Percentiles rank a stretch among this genome's conserved stretches.
phyloP scores from a whole-genome alignment of 92 coral and sea anemone genomes.

The Desmophyllum pertusum region DNA sequence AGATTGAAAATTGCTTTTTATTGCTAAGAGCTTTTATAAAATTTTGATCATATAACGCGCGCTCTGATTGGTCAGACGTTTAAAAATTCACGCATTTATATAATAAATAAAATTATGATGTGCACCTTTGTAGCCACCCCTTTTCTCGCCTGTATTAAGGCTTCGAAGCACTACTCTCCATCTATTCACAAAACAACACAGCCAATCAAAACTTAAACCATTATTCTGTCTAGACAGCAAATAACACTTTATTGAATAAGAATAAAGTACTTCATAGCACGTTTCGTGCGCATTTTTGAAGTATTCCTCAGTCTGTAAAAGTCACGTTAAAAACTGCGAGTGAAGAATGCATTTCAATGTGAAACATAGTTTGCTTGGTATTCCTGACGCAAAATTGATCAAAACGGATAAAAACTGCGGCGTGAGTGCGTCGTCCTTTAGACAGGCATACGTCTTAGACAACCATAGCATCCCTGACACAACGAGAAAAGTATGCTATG shows the following conservation, averaged over 20 bases:
- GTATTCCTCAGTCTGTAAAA: background rate
- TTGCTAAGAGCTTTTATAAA: background rate
- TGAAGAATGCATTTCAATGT: background rate
- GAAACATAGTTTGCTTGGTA: background rate
- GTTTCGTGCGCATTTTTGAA: background rate
- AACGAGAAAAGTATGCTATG: slow-evolving; percentile 5
- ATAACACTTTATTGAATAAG: background rate
- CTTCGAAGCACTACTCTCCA: background rate
- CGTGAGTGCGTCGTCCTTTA: background rate
- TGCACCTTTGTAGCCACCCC: background rate
- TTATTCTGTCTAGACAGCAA: background rate
- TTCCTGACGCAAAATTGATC: background rate
- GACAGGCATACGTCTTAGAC: background rate
- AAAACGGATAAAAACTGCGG: background rate
- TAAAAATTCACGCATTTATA: background rate
- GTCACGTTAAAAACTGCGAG: background rate
- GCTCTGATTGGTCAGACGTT: background rate
- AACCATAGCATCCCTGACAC: background rate
- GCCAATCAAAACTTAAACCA: background rate
- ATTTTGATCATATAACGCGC: no score
- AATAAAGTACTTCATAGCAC: background rate
- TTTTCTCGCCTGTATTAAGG: background rate
- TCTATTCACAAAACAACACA: background rate
- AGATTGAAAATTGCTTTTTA: background rate
- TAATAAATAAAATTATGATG: background rate